phyloP scores from a whole-genome alignment of 2,113 vertebrate species.

The Anolis carolinensis region DNA sequence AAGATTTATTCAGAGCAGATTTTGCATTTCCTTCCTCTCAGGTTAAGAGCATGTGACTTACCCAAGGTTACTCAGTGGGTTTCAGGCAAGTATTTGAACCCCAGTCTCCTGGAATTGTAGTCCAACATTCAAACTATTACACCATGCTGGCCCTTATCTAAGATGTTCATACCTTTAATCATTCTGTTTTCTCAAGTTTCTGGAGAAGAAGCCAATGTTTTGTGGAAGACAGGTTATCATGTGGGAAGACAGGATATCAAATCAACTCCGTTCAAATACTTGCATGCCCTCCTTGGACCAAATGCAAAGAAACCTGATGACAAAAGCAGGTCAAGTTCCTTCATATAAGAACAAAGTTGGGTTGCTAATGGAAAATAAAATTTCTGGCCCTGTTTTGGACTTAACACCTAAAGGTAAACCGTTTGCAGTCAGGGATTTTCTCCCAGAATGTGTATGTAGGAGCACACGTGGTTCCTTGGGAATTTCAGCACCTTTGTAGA shows the following conservation, averaged over 20 bases:
- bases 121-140: too few relatives aligned
- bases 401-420: fast-evolving
- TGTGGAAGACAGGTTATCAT: background rate
- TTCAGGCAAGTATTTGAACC: too few relatives aligned
- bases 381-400: background rate
- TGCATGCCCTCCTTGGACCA: background rate
- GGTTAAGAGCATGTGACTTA: too few relatives aligned
- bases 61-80: too few relatives aligned
- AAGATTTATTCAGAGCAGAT: too few relatives aligned
- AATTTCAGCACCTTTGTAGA: slow-evolving; percentile 41
- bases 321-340: background rate
- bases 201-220: background rate
- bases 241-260: background rate
- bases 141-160: too few relatives aligned
- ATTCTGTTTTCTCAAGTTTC: background rate
- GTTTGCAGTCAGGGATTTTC: slow-evolving; percentile 15
- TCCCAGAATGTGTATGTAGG: slow-evolving; percentile 48
- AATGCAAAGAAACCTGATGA: background rate
- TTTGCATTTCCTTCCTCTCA: too few relatives aligned
- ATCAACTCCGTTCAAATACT: background rate
- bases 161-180: background rate
- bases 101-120: too few relatives aligned
- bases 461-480: slow-evolving; percentile 41
- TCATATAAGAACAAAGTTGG: background rate
- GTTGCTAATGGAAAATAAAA: slow-evolving; percentile 6